These are phyloP conservation scores for Drosophila miranda DNA, from an alignment of 1,140 invertebrate species.

Conservation along the genomic window DNA sequence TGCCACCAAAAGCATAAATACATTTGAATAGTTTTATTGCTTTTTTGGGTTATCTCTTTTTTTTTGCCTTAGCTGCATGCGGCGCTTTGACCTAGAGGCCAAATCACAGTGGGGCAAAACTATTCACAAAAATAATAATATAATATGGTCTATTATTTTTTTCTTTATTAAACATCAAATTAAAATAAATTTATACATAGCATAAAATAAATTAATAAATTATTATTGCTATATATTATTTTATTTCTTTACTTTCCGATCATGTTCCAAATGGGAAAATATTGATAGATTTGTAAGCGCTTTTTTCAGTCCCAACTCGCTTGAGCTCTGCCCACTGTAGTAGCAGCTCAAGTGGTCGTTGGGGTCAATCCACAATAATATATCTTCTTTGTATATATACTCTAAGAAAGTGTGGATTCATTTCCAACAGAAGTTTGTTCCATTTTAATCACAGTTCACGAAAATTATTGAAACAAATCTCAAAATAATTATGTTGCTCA, in stretches of 20 bases:
- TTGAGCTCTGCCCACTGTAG: constrained; percentile 18
- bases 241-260: too few relatives aligned
- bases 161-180: too few relatives aligned
- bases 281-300: too few relatives aligned
- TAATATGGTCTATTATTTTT: too few relatives aligned
- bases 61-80: constrained; percentile 27
- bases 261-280: too few relatives aligned
- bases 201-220: too few relatives aligned
- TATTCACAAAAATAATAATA: background rate
- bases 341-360: constrained; percentile 20
- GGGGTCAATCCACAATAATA: constrained; percentile 26
- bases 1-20: constrained; percentile 30
- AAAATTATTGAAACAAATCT: too few relatives aligned
- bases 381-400: constrained; percentile 39
- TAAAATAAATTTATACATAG: too few relatives aligned
- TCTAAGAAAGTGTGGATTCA: background rate
- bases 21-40: constrained; percentile 45
- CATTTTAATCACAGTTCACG: background rate
- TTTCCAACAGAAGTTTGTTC: background rate
- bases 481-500: too few relatives aligned
- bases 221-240: too few relatives aligned
- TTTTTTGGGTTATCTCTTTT: constrained; percentile 31
- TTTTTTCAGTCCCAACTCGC: background rate
- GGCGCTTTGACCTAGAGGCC: constrained; percentile 54
- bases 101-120: constrained; percentile 19